Evolutionary conservation across 2,888 invertebrate species (phyloP), one percentile per base, ranked within the genome.

Genomic region (Meandrusa payeni): DNA sequence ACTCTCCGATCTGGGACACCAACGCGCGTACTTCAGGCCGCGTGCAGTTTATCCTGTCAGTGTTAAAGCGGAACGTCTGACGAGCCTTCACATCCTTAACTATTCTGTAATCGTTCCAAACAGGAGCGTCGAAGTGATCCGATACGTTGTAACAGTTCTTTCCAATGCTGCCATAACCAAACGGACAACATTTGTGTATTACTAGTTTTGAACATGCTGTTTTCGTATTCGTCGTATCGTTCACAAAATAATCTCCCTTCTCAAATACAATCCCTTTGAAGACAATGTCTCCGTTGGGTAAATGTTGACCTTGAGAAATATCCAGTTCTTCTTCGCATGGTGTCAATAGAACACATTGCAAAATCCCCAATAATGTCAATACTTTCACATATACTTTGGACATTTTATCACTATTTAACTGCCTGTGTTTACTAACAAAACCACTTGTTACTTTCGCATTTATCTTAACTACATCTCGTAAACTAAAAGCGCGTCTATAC

Each of bases 121-220:
- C 54, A 0, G 68, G 64, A 0, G 71, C 69, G 4, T 69, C 51
- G n/a, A 81, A 77, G 0, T 41, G 40, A 5, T 48, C 55, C 0
- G 41, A 31, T 1, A 54, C 32, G 6, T 53, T 45, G 0, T 59
- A 53, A 54, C 83, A 83, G 2, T 0, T 0, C n/a, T n/a, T 47
- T 67, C 1, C 15, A 27, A 0, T 11, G 28, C 68, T 70, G 0
- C 55, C 71, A n/a, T 50, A 48, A 0, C 77, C 79, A 0, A 55
- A 42, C 0, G 69, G 71, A 37, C 83, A 83, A 26, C 83, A 83
- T 46, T 81, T 83, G 2, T 60, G 46, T 0, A 70, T 24, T 64
- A 52, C 22, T 73, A 71, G 5, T 45, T 47, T 38, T 73, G 75
- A 1, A 69, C 32, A 52, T 76, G 79, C 0, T 68, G 73, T 44